phyloP scores from a whole-genome alignment of 1,140 invertebrate genomes.

The Meloidogyne floridensis region DNA sequence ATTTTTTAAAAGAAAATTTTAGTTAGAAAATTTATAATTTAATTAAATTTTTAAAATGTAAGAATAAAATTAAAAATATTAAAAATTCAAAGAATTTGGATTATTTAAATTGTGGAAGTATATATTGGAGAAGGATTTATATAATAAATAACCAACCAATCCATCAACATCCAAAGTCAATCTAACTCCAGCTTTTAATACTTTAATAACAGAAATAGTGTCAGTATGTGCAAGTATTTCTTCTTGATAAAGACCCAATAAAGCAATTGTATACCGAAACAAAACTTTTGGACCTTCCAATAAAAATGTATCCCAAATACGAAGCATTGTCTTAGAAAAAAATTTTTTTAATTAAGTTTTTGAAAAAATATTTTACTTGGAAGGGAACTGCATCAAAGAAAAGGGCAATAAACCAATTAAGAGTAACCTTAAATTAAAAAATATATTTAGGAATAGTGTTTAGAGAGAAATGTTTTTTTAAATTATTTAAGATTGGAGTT shows the following conservation, averaged over 20 bases:
- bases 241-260: slow-evolving; percentile 74
- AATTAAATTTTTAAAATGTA: too few relatives aligned
- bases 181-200: slow-evolving; percentile 69
- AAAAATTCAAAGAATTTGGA: too few relatives aligned
- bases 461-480: too few relatives aligned
- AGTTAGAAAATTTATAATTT: too few relatives aligned
- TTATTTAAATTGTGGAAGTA: too few relatives aligned
- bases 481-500: too few relatives aligned
- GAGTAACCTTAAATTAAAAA: slow-evolving; percentile 62
- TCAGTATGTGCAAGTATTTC: slow-evolving; percentile 68
- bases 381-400: slow-evolving; percentile 71
- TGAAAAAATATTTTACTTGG: slow-evolving; percentile 58
- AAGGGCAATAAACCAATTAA: slow-evolving; percentile 71
- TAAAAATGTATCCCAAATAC: slow-evolving; percentile 85
- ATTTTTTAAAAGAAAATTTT: too few relatives aligned
- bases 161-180: slow-evolving; percentile 70
- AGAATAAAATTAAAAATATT: too few relatives aligned
- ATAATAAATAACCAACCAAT: slow-evolving; percentile 58
- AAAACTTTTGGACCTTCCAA: slow-evolving; percentile 86
- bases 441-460: too few relatives aligned
- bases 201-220: slow-evolving; percentile 69
- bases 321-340: slow-evolving; percentile 68
- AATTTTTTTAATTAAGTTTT: not conserved
- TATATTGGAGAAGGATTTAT: too few relatives aligned
- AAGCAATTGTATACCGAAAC: slow-evolving; percentile 81